phyloP scores from a whole-genome alignment of 1,140 invertebrate species.

The Thrips palmi region DNA sequence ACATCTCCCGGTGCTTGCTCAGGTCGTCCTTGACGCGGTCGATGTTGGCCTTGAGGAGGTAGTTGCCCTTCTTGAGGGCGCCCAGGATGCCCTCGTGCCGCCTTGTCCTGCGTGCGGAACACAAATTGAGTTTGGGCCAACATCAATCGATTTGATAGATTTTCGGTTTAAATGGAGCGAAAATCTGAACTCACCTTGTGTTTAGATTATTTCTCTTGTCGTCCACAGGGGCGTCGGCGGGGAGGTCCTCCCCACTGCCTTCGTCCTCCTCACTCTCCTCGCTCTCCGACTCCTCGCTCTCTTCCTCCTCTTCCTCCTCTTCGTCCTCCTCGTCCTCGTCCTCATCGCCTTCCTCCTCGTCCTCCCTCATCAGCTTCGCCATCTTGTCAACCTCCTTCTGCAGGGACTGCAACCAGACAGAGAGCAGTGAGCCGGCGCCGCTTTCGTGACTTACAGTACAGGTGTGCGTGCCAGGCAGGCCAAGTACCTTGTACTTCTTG shows the following conservation, averaged over 20 bases:
- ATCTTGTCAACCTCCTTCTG: constrained; percentile 80
- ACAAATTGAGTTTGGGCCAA: no score
- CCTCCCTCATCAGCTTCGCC: constrained; percentile 63
- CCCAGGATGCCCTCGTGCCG: constrained; percentile 54
- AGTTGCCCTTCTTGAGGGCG: constrained; percentile 69
- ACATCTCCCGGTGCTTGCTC: constrained; percentile 58
- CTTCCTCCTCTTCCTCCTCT: constrained; percentile 45
- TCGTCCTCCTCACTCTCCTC: constrained; percentile 18
- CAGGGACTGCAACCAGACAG: no score
- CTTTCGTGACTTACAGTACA: no score
- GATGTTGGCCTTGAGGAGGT: constrained; percentile 64
- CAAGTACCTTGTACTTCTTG: constrained; percentile 22
- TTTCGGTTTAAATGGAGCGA: no score
- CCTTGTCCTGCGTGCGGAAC: constrained; percentile 34
- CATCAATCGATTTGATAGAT: no score
- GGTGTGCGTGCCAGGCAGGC: no score
- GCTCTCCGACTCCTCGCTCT: constrained; percentile 24
- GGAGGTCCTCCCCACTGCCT: constrained; percentile 39
- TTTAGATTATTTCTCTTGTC: constrained; percentile 43
- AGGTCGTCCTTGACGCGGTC: constrained; percentile 70
- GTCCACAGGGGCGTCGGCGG: constrained; percentile 37
- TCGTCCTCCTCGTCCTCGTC: constrained; percentile 32
- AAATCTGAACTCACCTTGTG: no score
- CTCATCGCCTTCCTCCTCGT: constrained; percentile 45
- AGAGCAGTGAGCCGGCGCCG: no score